phyloP scores from a whole-genome alignment of 2,888 invertebrate species.

The Sphaeridia pumilis region DNA sequence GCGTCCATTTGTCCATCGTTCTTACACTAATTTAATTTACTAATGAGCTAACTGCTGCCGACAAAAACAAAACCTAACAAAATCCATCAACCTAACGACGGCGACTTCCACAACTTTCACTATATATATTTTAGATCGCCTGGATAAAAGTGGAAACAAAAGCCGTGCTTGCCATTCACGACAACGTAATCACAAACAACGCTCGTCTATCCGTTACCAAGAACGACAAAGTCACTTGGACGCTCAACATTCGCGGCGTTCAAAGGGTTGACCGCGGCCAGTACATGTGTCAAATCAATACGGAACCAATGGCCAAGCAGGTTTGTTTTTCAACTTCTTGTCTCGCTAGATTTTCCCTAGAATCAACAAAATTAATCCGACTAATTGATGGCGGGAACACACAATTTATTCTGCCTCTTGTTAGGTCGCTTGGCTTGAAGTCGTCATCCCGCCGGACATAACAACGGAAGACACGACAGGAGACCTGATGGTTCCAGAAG shows the following conservation, averaged over 20 bases:
- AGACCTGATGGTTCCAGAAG: slow-evolving; percentile 90
- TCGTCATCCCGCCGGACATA: slow-evolving; percentile 83
- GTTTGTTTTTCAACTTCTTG: slow-evolving; percentile 43
- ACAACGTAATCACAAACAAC: slow-evolving; percentile 87
- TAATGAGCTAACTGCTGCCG: no score
- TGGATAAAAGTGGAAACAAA: slow-evolving; percentile 76
- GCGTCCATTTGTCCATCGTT: no score
- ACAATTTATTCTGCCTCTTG: slow-evolving; percentile 20
- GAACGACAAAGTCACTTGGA: slow-evolving; percentile 73
- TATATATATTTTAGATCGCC: no score
- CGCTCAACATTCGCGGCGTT: slow-evolving; percentile 72
- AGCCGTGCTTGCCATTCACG: slow-evolving; percentile 82
- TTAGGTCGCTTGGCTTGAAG: slow-evolving; percentile 75
- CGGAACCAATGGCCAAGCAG: slow-evolving; percentile 90
- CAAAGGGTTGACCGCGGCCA: slow-evolving; percentile 69
- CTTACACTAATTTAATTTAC: no score
- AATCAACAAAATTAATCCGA: background rate
- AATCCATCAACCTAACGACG: no score
- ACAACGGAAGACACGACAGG: slow-evolving; percentile 81
- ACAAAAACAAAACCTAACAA: no score
- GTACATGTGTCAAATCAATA: slow-evolving; percentile 92
- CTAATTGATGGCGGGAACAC: background rate
- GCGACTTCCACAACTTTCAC: no score
- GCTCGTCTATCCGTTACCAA: slow-evolving; percentile 77
- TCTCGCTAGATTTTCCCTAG: background rate